A percentile compares a stretch with the other conserved stretches of the same genome.
Evolutionary conservation across 2,113 vertebrate genomes (phyloP).

Genomic region (Campylorhamphus procurvoides): DNA sequence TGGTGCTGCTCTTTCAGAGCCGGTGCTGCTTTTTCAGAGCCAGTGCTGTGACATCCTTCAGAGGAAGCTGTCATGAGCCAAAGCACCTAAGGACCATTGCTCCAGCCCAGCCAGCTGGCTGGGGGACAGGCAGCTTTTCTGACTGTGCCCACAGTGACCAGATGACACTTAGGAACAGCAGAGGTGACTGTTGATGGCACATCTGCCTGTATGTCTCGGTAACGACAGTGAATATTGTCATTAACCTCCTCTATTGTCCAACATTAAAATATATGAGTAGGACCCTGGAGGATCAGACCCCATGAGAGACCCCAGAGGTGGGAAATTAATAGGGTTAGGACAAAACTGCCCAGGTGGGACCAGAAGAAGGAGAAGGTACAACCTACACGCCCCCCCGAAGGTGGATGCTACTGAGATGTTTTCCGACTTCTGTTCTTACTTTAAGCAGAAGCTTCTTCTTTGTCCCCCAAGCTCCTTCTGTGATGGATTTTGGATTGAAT

Average conservation of each 20-base stretch:
- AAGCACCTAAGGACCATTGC: background rate
- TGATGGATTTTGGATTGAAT: slow-evolving; percentile 82
- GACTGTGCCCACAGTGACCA: background rate
- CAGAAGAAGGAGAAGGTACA: background rate
- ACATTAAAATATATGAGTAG: background rate
- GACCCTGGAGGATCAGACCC: background rate
- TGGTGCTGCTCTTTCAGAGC: background rate
- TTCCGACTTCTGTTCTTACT: slow-evolving; percentile 73
- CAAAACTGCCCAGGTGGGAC: background rate
- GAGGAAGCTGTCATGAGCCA: background rate
- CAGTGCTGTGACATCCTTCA: background rate
- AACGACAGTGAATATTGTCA: background rate
- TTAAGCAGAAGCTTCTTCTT: slow-evolving; percentile 83
- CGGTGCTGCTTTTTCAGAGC: background rate
- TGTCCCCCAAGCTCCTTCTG: slow-evolving; percentile 80
- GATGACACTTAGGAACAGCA: background rate
- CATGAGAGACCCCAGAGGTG: background rate
- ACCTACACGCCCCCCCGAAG: background rate
- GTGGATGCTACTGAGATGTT: background rate
- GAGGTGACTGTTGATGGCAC: background rate
- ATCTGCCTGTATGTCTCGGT: background rate
- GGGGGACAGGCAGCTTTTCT: background rate
- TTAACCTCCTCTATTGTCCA: background rate
- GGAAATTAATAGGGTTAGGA: background rate
- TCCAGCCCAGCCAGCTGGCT: background rate